These are phyloP conservation scores for Larimichthys crocea DNA, from an alignment of 2,113 vertebrate species.

Conservation along the genomic window DNA sequence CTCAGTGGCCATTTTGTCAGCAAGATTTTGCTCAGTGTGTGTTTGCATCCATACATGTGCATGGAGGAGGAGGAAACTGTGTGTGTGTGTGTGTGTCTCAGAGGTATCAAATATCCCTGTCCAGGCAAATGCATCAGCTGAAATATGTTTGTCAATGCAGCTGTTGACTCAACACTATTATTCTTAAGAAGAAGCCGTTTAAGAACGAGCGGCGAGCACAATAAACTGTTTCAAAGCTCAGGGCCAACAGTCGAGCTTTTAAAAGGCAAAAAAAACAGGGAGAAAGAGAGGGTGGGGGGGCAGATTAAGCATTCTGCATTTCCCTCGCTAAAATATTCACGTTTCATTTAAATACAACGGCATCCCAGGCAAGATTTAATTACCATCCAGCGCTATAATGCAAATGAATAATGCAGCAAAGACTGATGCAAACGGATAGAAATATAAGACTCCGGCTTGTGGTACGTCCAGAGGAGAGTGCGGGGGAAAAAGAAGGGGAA, in stretches of 20 bases:
- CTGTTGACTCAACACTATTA: slow-evolving; percentile 74
- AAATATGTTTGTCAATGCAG: slow-evolving; percentile 74
- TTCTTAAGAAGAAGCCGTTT: slow-evolving; percentile 71
- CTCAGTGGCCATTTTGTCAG: slow-evolving; percentile 74
- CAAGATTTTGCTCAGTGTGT: slow-evolving; percentile 35
- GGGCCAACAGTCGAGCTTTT: slow-evolving; percentile 62
- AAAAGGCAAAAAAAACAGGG: slow-evolving; percentile 41
- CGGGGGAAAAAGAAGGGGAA: slow-evolving; percentile 19
- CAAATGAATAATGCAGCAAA: slow-evolving; percentile 87
- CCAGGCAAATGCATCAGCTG: slow-evolving; percentile 59
- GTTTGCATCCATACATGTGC: slow-evolving; percentile 21
- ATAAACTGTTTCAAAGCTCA: slow-evolving; percentile 68
- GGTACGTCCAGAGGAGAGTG: slow-evolving; percentile 30
- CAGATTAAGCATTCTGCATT: slow-evolving; percentile 80
- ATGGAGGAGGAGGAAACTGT: slow-evolving; percentile 12
- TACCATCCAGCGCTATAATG: slow-evolving; percentile 83
- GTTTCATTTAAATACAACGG: slow-evolving; percentile 85
- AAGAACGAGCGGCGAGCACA: slow-evolving; percentile 55
- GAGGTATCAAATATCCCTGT: slow-evolving; percentile 66
- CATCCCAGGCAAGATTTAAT: slow-evolving; percentile 84
- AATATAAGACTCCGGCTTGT: slow-evolving; percentile 69
- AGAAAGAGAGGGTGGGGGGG: slow-evolving; percentile 1
- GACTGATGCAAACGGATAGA: slow-evolving; percentile 85
- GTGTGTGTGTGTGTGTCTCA: slow-evolving; percentile 12
- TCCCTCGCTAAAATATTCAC: slow-evolving; percentile 84